These are phyloP conservation scores for Cataglyphis hispanica DNA, from an alignment of 1,140 invertebrate species.

Conservation along the genomic window DNA sequence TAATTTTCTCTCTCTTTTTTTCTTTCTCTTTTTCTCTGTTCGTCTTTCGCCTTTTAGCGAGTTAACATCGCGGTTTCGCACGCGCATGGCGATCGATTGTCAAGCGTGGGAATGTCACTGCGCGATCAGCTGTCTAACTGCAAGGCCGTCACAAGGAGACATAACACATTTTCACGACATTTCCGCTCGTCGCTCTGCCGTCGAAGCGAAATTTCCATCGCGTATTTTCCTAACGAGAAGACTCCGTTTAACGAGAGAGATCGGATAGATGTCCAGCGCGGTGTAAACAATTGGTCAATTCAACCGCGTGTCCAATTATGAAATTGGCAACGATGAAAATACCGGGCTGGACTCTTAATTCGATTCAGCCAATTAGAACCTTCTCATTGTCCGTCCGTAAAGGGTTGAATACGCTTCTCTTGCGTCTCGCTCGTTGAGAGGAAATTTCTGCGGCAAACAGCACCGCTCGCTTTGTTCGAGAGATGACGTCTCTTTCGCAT, in stretches of 20 bases:
- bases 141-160: slow-evolving; percentile 34
- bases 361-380: slow-evolving; percentile 83
- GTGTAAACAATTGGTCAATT: slow-evolving; percentile 84
- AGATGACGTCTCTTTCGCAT: not conserved
- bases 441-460: slow-evolving; percentile 29
- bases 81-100: slow-evolving; percentile 39
- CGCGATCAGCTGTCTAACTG: slow-evolving; percentile 53
- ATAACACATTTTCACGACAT: slow-evolving; percentile 49
- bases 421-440: slow-evolving; percentile 23
- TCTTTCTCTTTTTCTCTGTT: too few relatives aligned
- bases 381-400: not conserved
- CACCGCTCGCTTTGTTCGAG: slow-evolving; percentile 2
- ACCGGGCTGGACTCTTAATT: slow-evolving; percentile 79
- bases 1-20: too few relatives aligned
- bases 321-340: slow-evolving; percentile 81
- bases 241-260: slow-evolving; percentile 73
- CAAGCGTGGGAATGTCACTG: slow-evolving; percentile 56
- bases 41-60: not conserved
- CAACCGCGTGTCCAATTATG: slow-evolving; percentile 80
- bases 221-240: slow-evolving; percentile 61
- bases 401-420: slow-evolving; percentile 45
- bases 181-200: slow-evolving; percentile 13
- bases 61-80: slow-evolving; percentile 2
- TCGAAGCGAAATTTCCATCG: slow-evolving; percentile 12
- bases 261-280: slow-evolving; percentile 80